Conservation (phyloP, 2,113 vertebrate genomes). For the Clinocottus analis region DNA sequence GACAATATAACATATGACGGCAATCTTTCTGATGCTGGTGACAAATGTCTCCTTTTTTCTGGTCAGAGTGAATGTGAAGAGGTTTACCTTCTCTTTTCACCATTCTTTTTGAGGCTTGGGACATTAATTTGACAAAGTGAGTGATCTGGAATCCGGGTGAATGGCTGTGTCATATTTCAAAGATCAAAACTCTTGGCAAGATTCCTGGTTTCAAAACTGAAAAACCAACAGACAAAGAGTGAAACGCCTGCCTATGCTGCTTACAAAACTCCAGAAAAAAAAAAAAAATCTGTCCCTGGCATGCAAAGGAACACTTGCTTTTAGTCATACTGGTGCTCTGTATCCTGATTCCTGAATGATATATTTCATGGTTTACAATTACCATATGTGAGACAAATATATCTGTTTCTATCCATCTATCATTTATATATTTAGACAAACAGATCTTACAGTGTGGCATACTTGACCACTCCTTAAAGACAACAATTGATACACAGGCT, state of each 20-base stretch:
- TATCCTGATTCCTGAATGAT: constrained; percentile 26
- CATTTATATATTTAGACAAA: no score
- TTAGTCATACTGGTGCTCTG: constrained; percentile 27
- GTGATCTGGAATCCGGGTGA: constrained; percentile 49
- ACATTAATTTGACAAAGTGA: constrained; percentile 58
- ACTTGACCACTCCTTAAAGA: constrained; percentile 30
- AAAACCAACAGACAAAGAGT: constrained; percentile 48
- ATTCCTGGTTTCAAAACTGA: constrained; percentile 38
- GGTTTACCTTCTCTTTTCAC: constrained; percentile 59
- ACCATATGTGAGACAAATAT: constrained; percentile 17
- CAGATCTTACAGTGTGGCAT: neutral
- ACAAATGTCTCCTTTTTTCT: constrained; percentile 49
- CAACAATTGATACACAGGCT: constrained; percentile 16
- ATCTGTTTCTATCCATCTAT: constrained; percentile 14
- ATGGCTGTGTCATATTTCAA: constrained; percentile 49
- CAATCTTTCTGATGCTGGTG: constrained; percentile 26
- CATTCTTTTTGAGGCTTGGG: constrained; percentile 44
- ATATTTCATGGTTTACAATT: constrained; percentile 40
- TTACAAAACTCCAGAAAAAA: constrained; percentile 24
- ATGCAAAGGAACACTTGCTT: constrained; percentile 7
- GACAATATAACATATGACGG: constrained; percentile 48
- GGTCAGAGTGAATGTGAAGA: constrained; percentile 48
- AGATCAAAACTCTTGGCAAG: constrained; percentile 56
- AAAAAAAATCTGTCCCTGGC: constrained; percentile 22
- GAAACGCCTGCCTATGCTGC: constrained; percentile 17